These are phyloP conservation scores for Hirundo rustica DNA, from an alignment of 2,797 vertebrate genomes.

Conservation along the genomic window DNA sequence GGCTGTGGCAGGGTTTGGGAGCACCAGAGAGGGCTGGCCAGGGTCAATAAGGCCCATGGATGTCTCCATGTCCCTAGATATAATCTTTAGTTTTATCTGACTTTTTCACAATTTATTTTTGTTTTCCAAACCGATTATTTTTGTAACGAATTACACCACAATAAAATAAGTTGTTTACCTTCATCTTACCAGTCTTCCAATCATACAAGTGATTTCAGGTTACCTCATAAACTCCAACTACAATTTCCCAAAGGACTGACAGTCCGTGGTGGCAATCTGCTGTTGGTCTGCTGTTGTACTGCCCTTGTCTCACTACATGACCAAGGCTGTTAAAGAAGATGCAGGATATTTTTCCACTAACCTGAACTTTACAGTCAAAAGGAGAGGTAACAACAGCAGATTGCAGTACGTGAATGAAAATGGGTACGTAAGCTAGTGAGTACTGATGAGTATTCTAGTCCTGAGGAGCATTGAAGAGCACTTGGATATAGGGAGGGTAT, in stretches of 20 bases:
- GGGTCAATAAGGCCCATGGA: background rate
- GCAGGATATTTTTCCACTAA: background rate
- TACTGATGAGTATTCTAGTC: background rate
- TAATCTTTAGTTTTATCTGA: background rate
- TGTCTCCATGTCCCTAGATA: background rate
- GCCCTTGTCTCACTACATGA: background rate
- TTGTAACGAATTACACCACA: background rate
- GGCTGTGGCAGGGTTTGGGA: background rate
- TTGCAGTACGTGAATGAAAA: background rate
- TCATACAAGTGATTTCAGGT: background rate
- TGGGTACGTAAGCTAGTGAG: accelerated
- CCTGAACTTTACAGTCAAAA: background rate
- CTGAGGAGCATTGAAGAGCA: background rate
- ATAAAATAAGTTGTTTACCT: background rate
- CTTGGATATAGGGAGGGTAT: background rate
- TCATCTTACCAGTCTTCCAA: background rate
- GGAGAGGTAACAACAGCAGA: background rate
- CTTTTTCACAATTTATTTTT: background rate
- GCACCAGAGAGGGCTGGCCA: background rate
- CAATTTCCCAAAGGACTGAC: background rate
- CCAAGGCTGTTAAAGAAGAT: background rate
- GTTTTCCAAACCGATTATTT: background rate
- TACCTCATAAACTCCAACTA: background rate
- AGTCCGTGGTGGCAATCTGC: background rate
- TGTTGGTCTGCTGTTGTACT: background rate